phyloP scores from a whole-genome alignment of 2,113 vertebrate species.

The Telmatochromis brichardi region DNA sequence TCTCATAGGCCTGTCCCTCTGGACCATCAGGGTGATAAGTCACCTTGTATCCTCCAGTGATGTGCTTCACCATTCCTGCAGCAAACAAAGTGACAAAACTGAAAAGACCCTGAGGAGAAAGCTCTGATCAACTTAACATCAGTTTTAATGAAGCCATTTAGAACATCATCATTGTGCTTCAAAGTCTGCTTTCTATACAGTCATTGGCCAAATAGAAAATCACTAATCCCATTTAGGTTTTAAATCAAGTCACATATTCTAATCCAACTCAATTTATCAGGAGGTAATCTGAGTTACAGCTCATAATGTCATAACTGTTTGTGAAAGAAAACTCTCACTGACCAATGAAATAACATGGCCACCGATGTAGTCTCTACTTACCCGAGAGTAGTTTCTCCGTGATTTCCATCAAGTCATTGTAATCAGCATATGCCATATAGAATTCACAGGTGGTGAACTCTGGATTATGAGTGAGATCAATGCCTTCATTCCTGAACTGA shows the following conservation, averaged over 20 bases:
- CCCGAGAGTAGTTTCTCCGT: conserved; percentile 94
- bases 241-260: not conserved
- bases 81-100: not conserved
- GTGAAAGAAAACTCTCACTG: not conserved
- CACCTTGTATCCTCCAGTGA: conserved; percentile 87
- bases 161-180: not conserved
- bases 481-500: conserved; percentile 97
- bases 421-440: conserved; percentile 99
- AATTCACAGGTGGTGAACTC: conserved; percentile 99
- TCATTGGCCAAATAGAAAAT: not conserved
- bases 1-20: conserved; percentile 80
- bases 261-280: not conserved
- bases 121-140: not conserved
- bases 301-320: not conserved
- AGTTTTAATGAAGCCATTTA: not conserved
- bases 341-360: not conserved
- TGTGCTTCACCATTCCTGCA: conserved; percentile 91
- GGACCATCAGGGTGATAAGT: conserved; percentile 90
- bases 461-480: conserved; percentile 96
- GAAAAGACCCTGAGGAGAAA: not conserved
- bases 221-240: not conserved
- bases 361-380: conserved; percentile 14
- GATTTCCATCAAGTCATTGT: conserved; percentile 93
- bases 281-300: not conserved
- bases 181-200: not conserved